Evolutionary conservation across 2,888 invertebrate genomes (phyloP).

Genomic region (Chalcis sispes): DNA sequence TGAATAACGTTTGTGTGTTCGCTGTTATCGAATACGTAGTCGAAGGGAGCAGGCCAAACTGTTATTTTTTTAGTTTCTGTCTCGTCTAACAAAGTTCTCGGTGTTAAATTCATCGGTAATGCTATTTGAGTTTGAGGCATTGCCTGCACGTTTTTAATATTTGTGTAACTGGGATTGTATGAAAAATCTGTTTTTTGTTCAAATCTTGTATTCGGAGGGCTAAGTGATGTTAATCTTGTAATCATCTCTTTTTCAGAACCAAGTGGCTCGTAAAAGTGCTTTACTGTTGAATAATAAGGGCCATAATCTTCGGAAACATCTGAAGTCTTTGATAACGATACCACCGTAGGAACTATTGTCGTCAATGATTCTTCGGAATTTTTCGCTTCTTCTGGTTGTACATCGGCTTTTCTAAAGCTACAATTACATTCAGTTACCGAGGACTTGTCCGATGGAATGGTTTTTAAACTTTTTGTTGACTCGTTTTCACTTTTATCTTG

Average conservation of each 20-base stretch:
- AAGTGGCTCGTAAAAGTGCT: conserved; percentile 63
- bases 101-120: conserved; percentile 45
- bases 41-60: conserved; percentile 70
- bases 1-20: conserved; percentile 59
- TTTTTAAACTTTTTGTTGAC: conserved; percentile 5
- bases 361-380: neutral
- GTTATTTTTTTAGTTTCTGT: conserved; percentile 60
- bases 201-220: conserved; percentile 23
- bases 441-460: neutral
- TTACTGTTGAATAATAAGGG: conserved; percentile 66
- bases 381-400: conserved; percentile 14
- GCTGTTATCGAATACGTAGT: conserved; percentile 66
- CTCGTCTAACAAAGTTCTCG: conserved; percentile 58
- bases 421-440: conserved; percentile 42
- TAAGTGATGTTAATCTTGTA: conserved; percentile 50
- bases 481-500: conserved; percentile 25
- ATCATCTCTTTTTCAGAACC: conserved; percentile 57
- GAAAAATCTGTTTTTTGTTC: neutral
- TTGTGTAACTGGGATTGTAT: conserved; percentile 10
- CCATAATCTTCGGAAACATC: conserved; percentile 31
- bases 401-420: neutral
- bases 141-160: neutral
- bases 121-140: neutral
- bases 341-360: neutral
- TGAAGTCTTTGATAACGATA: neutral